These are phyloP conservation scores for Chaetodon trifascialis DNA, from an alignment of 2,113 vertebrate species.

Conservation along the genomic window DNA sequence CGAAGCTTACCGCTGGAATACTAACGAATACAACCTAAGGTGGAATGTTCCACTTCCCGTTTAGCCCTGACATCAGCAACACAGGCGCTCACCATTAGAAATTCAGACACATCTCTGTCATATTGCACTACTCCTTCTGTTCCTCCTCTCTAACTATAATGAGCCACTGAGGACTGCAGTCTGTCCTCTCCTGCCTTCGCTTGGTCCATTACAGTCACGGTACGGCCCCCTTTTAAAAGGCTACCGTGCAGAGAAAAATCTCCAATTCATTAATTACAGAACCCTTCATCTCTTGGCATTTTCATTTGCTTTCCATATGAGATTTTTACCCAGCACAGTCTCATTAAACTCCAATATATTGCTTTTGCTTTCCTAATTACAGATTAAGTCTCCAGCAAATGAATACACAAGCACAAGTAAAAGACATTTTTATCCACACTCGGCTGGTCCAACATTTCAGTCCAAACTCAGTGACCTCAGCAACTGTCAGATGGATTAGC, in stretches of 20 bases:
- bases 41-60: conserved; percentile 34
- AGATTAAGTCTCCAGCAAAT: conserved; percentile 30
- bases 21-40: conserved; percentile 28
- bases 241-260: conserved; percentile 24
- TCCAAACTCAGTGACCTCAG: neutral
- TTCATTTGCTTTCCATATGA: conserved; percentile 39
- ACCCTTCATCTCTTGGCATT: conserved; percentile 42
- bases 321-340: conserved; percentile 19
- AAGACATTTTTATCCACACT: neutral
- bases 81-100: conserved; percentile 6
- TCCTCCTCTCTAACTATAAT: conserved; percentile 38
- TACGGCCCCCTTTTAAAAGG: conserved; percentile 2
- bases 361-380: conserved; percentile 25
- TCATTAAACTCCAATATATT: conserved; percentile 22
- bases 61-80: conserved; percentile 6
- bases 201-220: conserved; percentile 49
- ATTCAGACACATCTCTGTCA: conserved; percentile 16
- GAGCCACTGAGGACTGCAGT: conserved; percentile 33
- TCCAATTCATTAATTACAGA: conserved; percentile 45
- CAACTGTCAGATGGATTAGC: neutral
- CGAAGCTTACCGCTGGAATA: conserved; percentile 47
- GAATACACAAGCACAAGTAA: conserved; percentile 24
- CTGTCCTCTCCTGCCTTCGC: conserved; percentile 37
- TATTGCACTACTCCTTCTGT: conserved; percentile 16
- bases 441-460: neutral